These are phyloP conservation scores for Scomber scombrus DNA, from an alignment of 2,113 vertebrate genomes.

Conservation along the genomic window DNA sequence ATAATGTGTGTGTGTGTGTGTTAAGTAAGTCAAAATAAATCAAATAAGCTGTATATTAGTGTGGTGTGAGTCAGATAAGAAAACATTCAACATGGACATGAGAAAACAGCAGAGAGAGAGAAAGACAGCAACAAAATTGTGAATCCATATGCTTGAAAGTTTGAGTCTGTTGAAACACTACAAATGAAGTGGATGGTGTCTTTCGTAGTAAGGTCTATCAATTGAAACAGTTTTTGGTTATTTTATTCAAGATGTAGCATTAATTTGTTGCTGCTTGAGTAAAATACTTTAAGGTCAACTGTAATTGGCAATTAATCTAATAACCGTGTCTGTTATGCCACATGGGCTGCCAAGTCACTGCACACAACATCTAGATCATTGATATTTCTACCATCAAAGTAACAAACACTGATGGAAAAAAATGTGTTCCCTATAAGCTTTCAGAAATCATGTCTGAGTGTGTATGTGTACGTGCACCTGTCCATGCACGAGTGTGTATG, in stretches of 20 bases:
- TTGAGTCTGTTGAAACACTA: not conserved
- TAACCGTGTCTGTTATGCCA: not conserved
- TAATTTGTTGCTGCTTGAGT: not conserved
- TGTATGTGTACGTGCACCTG: not conserved
- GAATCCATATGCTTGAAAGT: not conserved
- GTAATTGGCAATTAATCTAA: slow-evolving; percentile 23
- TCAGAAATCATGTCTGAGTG: slow-evolving; percentile 20
- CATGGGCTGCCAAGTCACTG: not conserved
- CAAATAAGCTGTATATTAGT: slow-evolving; percentile 22
- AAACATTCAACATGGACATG: slow-evolving; percentile 10
- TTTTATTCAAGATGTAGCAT: not conserved
- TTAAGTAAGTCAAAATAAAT: slow-evolving; percentile 12
- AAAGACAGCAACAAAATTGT: not conserved
- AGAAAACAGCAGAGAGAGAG: slow-evolving; percentile 2
- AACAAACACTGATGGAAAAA: not conserved
- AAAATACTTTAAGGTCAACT: slow-evolving; percentile 25
- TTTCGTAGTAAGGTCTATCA: not conserved
- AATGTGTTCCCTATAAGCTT: not conserved
- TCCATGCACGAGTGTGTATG: not conserved
- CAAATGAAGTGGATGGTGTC: not conserved
- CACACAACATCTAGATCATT: not conserved
- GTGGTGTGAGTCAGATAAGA: slow-evolving; percentile 14
- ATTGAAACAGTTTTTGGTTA: not conserved
- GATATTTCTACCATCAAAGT: slow-evolving; percentile 7
- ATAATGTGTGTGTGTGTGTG: not conserved